Evolutionary conservation across 2,888 invertebrate species (phyloP), one percentile per base, ranked within the genome.

Genomic region (Thera britannica): DNA sequence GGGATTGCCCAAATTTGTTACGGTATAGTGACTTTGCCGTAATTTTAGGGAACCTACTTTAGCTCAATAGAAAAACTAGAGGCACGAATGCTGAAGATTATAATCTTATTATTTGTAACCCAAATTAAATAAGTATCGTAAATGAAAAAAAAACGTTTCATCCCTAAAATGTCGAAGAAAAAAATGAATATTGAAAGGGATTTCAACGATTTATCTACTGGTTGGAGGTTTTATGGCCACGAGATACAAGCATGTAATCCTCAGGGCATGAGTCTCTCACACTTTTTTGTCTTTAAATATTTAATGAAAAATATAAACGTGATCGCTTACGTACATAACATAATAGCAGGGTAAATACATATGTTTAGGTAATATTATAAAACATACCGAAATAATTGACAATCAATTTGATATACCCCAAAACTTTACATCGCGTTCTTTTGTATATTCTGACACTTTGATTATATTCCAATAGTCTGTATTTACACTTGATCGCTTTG

Each of bases 331-430:
- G 2, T 23, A 3, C 8, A 34, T 3, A 52, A 34, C 34, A 34
- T 34, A 52, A 34, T 34, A 34, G 34, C 9, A 23, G 23, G 56
- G 55, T 55, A 46, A 9, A 2, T 46, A 46, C 44, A 9, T 46
- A 46, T 5, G 7, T 2, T 8, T 46, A 46, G 7, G 9, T 46
- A 46, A 2, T 44, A 46, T 56, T 0, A 56, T 41, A 58, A 63
- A 74, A 84, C 90, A 79, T 89, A 92, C 92, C 91, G 72, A 91
- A 88, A 80, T 83, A 89, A 23, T 86, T 78, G 57, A 84, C 64
- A 62, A 86, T 70, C 68, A 77, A 70, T 76, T 80, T 84, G 23
- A 83, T 71, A 68, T 75, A 83, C 61, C 77, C 77, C 68, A 85
- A 70, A 62, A 82, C 65, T 70, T 76, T 85, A 65, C 79, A 76